Conservation (phyloP, 2,888 invertebrate species). For the Drosophila vallismaia region DNA sequence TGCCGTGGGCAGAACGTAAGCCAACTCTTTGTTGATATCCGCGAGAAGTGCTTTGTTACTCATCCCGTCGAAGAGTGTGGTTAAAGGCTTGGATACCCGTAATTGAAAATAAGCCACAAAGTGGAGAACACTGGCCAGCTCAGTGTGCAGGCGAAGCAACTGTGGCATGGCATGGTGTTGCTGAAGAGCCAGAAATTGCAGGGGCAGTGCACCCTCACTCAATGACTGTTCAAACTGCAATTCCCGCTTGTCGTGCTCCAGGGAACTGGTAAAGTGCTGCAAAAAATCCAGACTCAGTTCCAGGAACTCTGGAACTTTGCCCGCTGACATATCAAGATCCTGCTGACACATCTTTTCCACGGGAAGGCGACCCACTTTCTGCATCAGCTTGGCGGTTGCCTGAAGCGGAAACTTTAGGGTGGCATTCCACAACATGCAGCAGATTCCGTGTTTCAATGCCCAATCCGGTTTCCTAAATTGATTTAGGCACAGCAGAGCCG, state of each 20-base stretch:
- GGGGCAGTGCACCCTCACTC: slow-evolving; percentile 85
- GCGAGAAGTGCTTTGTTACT: slow-evolving; percentile 85
- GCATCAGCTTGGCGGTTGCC: slow-evolving; percentile 89
- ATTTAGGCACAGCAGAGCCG: slow-evolving; percentile 89
- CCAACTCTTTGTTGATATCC: slow-evolving; percentile 84
- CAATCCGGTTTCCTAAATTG: slow-evolving; percentile 77
- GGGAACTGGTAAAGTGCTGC: slow-evolving; percentile 74
- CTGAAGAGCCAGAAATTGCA: slow-evolving; percentile 89
- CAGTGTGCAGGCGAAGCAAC: slow-evolving; percentile 91
- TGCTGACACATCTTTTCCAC: slow-evolving; percentile 93
- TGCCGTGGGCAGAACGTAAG: slow-evolving; percentile 86
- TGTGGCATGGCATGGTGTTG: slow-evolving; percentile 90
- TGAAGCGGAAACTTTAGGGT: slow-evolving; percentile 93
- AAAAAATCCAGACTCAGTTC: slow-evolving; percentile 85
- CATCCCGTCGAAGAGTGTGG: slow-evolving; percentile 90
- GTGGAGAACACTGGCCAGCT: slow-evolving; percentile 90
- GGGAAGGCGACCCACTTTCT: slow-evolving; percentile 92
- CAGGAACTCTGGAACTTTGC: slow-evolving; percentile 87
- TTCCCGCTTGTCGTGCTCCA: slow-evolving; percentile 79
- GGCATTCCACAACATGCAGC: slow-evolving; percentile 94
- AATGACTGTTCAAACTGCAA: slow-evolving; percentile 82
- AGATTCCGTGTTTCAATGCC: slow-evolving; percentile 89
- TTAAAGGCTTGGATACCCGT: slow-evolving; percentile 89
- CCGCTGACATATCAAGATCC: slow-evolving; percentile 89
- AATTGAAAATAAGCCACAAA: slow-evolving; percentile 92